These are phyloP conservation scores for Nothoprocta perdicaria DNA, from an alignment of 2,113 vertebrate species.

Conservation along the genomic window DNA sequence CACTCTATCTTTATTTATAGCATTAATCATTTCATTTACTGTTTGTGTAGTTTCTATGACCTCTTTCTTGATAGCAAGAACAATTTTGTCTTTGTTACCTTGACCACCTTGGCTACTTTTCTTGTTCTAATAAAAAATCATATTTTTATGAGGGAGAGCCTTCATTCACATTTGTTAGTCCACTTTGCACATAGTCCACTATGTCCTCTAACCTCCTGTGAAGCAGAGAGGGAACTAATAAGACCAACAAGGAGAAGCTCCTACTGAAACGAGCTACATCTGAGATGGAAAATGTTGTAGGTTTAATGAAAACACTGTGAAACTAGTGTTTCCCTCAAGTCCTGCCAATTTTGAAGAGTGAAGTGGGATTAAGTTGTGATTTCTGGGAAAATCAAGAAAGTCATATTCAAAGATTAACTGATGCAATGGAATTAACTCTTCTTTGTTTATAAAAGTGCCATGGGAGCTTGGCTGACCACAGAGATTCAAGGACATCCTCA, in stretches of 20 bases:
- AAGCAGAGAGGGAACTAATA: not conserved
- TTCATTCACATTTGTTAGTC: not conserved
- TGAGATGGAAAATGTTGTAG: not conserved
- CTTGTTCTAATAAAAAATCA: slow-evolving; percentile 15
- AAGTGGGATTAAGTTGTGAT: not conserved
- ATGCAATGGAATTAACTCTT: not conserved
- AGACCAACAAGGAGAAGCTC: not conserved
- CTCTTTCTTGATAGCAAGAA: not conserved
- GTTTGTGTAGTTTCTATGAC: slow-evolving; percentile 14
- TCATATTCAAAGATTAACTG: not conserved
- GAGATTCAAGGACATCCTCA: not conserved
- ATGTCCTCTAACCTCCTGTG: not conserved
- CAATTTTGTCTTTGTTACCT: not conserved
- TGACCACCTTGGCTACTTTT: not conserved
- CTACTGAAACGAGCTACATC: not conserved
- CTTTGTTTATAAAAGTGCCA: not conserved
- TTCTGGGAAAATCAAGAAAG: not conserved
- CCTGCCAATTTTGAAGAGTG: not conserved
- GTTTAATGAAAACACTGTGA: not conserved
- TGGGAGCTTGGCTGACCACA: not conserved
- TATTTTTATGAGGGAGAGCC: not conserved
- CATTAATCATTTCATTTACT: slow-evolving; percentile 54
- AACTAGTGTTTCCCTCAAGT: not conserved
- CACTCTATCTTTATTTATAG: slow-evolving; percentile 50
- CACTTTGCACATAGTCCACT: not conserved